Evolutionary conservation across 30 jellyfish, hydroid and myxozoan species (phyloP).

Genomic region (Turritopsis dohrnii): DNA sequence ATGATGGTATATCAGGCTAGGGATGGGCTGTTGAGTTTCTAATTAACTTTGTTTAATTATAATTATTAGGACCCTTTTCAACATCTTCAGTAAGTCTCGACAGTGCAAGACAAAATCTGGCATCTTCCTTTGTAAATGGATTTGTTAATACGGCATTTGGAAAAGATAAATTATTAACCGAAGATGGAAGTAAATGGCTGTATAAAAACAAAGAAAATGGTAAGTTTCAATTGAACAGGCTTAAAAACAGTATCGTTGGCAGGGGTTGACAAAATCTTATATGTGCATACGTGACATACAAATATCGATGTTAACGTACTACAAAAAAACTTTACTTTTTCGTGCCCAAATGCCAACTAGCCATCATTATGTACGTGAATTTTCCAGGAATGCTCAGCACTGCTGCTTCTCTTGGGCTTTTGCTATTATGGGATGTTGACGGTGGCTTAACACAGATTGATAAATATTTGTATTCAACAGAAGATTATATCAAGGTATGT

Average conservation of each 20-base stretch:
- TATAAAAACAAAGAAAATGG: slow-evolving; percentile 96
- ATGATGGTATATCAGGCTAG: too few species aligned
- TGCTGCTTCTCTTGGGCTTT: slow-evolving; percentile 88
- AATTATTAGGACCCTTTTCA: slow-evolving; percentile 69
- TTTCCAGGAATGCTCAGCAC: slow-evolving; percentile 89
- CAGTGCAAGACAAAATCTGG: slow-evolving; percentile 97
- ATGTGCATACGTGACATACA: too few species aligned
- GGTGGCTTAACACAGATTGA: slow-evolving; percentile 97
- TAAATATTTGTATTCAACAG: slow-evolving; percentile 88
- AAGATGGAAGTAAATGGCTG: slow-evolving; percentile 96
- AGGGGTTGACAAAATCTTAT: too few species aligned
- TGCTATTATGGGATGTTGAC: slow-evolving; percentile 94
- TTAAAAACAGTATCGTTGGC: too few species aligned
- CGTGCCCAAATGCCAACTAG: background rate
- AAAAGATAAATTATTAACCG: slow-evolving; percentile 78
- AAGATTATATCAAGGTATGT: slow-evolving; percentile 87
- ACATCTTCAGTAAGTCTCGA: slow-evolving; percentile 92
- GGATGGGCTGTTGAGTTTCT: background rate
- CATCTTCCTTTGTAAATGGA: slow-evolving; percentile 96
- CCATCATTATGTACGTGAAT: background rate
- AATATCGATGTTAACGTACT: too few species aligned
- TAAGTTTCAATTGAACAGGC: slow-evolving; percentile 10
- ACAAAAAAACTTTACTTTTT: too few species aligned
- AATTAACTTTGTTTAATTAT: background rate
- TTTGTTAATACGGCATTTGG: slow-evolving; percentile 97